phyloP scores from a whole-genome alignment of 2,797 vertebrate species.

The Streptopelia turtur region DNA sequence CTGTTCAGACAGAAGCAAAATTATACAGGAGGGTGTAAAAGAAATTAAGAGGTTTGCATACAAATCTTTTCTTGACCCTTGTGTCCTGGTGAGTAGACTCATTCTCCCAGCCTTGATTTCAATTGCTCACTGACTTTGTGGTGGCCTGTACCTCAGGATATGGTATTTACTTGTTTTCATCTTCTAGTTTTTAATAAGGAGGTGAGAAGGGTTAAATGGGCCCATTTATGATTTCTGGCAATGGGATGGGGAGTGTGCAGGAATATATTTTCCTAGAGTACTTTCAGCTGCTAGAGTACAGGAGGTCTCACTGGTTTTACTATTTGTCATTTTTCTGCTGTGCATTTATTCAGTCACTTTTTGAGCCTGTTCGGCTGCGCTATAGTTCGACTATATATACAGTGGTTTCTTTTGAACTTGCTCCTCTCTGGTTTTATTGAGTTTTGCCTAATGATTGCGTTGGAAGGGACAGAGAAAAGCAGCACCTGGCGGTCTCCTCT shows the following conservation, averaged over 20 bases:
- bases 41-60: not conserved
- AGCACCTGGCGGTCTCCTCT: not conserved
- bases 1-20: not conserved
- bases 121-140: not conserved
- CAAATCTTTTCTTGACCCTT: not conserved
- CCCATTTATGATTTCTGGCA: not conserved
- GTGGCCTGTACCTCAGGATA: not conserved
- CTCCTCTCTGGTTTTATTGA: not conserved
- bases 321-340: not conserved
- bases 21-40: not conserved
- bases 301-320: not conserved
- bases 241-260: not conserved
- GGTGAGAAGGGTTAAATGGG: not conserved
- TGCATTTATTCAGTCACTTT: not conserved
- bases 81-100: not conserved
- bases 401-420: not conserved
- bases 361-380: not conserved
- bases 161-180: not conserved
- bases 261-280: not conserved
- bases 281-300: not conserved
- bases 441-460: not conserved
- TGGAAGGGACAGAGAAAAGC: not conserved
- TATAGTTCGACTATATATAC: not conserved
- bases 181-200: not conserved
- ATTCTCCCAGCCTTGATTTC: not conserved